A percentile compares a stretch with the other conserved stretches of the same genome.
Conservation (phyloP, 2,888 invertebrate species). For the Leucoma salicis region DNA sequence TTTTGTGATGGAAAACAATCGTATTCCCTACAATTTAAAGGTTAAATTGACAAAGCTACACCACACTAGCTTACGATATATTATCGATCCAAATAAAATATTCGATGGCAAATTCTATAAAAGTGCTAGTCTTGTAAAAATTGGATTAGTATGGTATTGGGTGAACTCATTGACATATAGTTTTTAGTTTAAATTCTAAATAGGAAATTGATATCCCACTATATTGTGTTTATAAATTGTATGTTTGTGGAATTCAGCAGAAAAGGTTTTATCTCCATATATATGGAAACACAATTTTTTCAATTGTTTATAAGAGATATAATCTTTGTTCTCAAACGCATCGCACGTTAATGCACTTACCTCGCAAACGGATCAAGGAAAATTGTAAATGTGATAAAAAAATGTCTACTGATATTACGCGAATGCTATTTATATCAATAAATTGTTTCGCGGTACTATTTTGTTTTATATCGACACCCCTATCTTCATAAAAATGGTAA, state of each 20-base stretch:
- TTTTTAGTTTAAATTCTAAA: too few species aligned
- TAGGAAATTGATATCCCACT: too few species aligned
- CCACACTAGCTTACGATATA: conserved; percentile 22
- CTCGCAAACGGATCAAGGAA: not conserved
- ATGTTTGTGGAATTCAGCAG: too few species aligned
- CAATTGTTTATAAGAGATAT: conserved; percentile 3
- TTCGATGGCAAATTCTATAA: conserved; percentile 10
- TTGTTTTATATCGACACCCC: conserved; percentile 19
- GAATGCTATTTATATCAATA: conserved; percentile 24
- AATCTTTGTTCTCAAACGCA: not conserved
- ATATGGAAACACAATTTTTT: too few species aligned
- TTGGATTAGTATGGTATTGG: conserved; percentile 25
- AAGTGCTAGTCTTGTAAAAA: conserved; percentile 28
- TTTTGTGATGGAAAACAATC: not conserved
- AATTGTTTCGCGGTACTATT: conserved; percentile 24
- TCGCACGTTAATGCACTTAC: conserved; percentile 1
- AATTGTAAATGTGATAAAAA: conserved; percentile 22
- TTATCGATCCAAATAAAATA: conserved; percentile 21
- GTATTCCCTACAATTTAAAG: not conserved
- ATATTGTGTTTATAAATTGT: too few species aligned
- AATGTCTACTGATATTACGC: conserved; percentile 20
- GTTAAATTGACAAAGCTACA: conserved; percentile 27
- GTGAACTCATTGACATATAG: conserved; percentile 32
- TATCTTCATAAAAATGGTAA: too few species aligned
- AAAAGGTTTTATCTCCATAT: too few species aligned